phyloP scores from a whole-genome alignment of 2,113 vertebrate species.

The Leucosticte australis region DNA sequence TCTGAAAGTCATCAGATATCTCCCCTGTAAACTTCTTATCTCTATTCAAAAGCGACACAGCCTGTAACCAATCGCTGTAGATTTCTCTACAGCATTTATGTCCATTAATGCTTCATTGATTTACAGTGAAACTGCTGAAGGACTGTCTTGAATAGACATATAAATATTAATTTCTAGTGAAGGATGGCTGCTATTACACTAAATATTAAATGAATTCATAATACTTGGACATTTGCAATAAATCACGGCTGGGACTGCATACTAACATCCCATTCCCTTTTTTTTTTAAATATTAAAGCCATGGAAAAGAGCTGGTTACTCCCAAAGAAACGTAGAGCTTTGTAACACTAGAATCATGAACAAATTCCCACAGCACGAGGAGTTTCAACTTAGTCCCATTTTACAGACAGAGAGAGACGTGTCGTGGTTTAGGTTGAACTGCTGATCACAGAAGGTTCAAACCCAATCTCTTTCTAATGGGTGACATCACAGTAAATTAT shows the following conservation, averaged over 20 bases:
- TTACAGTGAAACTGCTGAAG: not conserved
- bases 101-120: not conserved
- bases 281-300: not conserved
- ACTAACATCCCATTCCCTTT: not conserved
- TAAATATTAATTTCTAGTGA: conserved; percentile 44
- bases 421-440: not conserved
- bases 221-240: conserved; percentile 29
- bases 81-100: not conserved
- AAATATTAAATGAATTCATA: conserved; percentile 49
- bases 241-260: conserved; percentile 16
- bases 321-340: not conserved
- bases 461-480: not conserved
- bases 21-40: not conserved
- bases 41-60: not conserved
- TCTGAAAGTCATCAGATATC: not conserved
- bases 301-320: not conserved
- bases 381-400: not conserved
- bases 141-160: not conserved
- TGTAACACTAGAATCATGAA: not conserved
- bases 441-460: not conserved
- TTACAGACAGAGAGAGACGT: not conserved
- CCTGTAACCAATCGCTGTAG: not conserved
- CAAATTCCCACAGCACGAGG: not conserved
- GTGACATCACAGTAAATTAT: not conserved
- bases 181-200: conserved; percentile 21